Evolutionary conservation across 2,113 vertebrate species (phyloP), one percentile per base, ranked within the genome.

Genomic region (Phalacrocorax pelagicus): DNA sequence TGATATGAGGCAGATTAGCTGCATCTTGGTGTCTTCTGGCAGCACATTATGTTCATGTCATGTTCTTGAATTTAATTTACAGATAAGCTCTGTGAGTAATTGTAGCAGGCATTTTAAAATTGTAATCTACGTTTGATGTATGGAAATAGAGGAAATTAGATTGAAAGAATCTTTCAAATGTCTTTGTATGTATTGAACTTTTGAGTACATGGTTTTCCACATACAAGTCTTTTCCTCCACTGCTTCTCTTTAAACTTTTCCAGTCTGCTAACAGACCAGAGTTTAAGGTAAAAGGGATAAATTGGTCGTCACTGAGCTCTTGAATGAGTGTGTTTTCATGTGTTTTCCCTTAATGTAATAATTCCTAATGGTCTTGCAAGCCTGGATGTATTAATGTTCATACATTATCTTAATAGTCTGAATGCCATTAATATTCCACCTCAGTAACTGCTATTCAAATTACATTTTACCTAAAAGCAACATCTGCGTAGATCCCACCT

Each of bases 81-180:
- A 97, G 98, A 98, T 98, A 98, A 98, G 90, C 75, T 13, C 44
- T 87, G 70, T 96, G 95, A 98, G 90, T 98, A 98, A 98, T 98
- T 98, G 97, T 97, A 94, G 86, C 85, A 77, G 72, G 92, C 59
- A 74, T 87, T 73, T 92, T 72, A 87, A 97, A 97, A 92, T 61
- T 65, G 88, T 96, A 97, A 98, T 97, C 97, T 98, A 51, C 46
- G 81, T 79, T 77, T 97, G 97, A 98, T 95, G 40, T 89, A 95
- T 96, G 87, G 94, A 97, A 97, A 97, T 89, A 81, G 70, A 88
- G 66, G 85, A 95, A 96, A 81, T 94, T 94, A 97, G 96, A 96
- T 96, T 93, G 94, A 94, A 93, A 95, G 58, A 92, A 96, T 98
- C 90, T 96, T 96, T 98, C 95, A 97, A 84, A 66, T 65, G 79